Conservation (phyloP, 2,797 vertebrate genomes). For the Mus spretus region DNA sequence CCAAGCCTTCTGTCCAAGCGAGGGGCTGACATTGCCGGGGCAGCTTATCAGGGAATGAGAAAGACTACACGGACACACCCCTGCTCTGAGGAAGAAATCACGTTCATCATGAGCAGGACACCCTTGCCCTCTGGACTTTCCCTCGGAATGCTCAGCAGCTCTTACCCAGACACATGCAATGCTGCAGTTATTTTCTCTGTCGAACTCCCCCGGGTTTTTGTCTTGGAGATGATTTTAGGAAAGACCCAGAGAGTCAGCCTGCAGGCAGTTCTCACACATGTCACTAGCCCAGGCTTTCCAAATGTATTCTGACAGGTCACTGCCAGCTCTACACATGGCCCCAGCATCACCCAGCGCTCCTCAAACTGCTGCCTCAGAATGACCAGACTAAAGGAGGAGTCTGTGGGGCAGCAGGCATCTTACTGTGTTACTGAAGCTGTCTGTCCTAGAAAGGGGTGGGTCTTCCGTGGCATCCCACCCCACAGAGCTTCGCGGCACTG, state of each 20-base stretch:
- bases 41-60: constrained; percentile 79
- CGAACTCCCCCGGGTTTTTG: constrained; percentile 13
- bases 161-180: constrained; percentile 21
- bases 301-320: background rate
- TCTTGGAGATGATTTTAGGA: background rate
- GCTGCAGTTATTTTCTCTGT: background rate
- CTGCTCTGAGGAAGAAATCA: constrained; percentile 77
- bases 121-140: constrained; percentile 49
- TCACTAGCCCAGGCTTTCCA: background rate
- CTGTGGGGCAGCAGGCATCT: constrained; percentile 20
- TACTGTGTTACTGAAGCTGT: constrained; percentile 76
- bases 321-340: background rate
- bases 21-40: constrained; percentile 63
- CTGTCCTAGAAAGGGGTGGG: background rate
- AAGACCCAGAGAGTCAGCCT: background rate
- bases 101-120: constrained; percentile 75
- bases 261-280: background rate
- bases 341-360: background rate
- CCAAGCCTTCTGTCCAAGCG: constrained; percentile 55
- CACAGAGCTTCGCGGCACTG: constrained; percentile 93
- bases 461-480: constrained; percentile 96
- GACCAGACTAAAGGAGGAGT: background rate
- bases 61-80: constrained; percentile 69
- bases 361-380: constrained; percentile 39
- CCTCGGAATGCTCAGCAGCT: constrained; percentile 51